Percentiles rank a stretch among this genome's conserved stretches.
Conservation (phyloP, 2,888 invertebrate species). For the Atrina japonica region DNA sequence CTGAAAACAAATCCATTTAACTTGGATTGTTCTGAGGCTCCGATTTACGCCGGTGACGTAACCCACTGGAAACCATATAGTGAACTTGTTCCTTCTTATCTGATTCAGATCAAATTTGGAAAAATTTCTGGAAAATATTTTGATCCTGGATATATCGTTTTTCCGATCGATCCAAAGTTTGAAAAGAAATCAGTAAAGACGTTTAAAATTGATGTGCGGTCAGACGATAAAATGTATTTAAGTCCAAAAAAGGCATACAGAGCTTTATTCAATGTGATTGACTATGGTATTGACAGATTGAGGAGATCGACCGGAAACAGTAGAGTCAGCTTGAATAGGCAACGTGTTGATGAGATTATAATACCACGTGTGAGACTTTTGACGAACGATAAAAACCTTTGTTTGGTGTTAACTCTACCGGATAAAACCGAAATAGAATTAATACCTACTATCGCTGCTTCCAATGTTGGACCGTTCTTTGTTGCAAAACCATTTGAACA, state of each 20-base stretch:
- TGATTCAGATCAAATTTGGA: slow-evolving; percentile 37
- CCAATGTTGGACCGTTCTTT: slow-evolving; percentile 50
- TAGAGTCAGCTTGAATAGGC: slow-evolving; percentile 7
- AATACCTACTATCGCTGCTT: slow-evolving; percentile 46
- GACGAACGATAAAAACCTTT: slow-evolving; percentile 13
- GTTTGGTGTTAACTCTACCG: slow-evolving; percentile 25
- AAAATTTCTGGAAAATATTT: slow-evolving; percentile 30
- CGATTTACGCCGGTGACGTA: slow-evolving; percentile 39
- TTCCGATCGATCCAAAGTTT: slow-evolving; percentile 36
- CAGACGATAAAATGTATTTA: slow-evolving; percentile 63
- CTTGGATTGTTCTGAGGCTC: slow-evolving; percentile 34
- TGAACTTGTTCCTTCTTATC: slow-evolving; percentile 20
- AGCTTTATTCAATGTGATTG: slow-evolving; percentile 58
- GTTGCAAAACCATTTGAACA: slow-evolving; percentile 52
- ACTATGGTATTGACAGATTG: slow-evolving; percentile 51
- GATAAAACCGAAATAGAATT: slow-evolving; percentile 38
- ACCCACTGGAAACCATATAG: slow-evolving; percentile 39
- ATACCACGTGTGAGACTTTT: slow-evolving; percentile 15
- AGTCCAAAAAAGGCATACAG: slow-evolving; percentile 65
- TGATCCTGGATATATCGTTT: slow-evolving; percentile 39
- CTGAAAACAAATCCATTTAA: slow-evolving; percentile 32
- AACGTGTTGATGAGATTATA: not conserved
- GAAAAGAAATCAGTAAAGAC: slow-evolving; percentile 36
- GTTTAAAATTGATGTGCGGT: slow-evolving; percentile 49
- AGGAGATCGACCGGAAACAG: slow-evolving; percentile 12